Conservation (phyloP, 2,113 vertebrate genomes). For the Cinclus cinclus region DNA sequence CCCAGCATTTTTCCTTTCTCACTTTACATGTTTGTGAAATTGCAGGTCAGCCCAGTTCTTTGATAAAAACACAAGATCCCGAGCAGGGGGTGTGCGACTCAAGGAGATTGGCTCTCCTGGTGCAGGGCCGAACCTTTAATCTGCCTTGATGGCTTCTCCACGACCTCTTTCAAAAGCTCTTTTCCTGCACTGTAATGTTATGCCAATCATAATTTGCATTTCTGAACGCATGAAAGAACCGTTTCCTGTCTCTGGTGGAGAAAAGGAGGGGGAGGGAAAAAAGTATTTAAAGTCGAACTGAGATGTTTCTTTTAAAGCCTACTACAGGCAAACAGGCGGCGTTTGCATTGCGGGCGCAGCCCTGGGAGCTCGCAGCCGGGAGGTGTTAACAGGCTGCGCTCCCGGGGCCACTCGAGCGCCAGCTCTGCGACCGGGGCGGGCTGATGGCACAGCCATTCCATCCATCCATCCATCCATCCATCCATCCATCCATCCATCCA, state of each 20-base stretch:
- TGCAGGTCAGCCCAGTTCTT: not conserved
- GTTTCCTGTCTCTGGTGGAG: slow-evolving; percentile 27
- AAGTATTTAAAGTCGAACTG: not conserved
- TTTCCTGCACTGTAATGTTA: slow-evolving; percentile 9
- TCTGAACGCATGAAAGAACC: not conserved
- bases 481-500: not conserved
- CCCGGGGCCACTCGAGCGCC: not conserved
- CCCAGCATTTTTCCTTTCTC: not conserved
- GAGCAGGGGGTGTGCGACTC: not conserved
- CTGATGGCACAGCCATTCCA: not conserved
- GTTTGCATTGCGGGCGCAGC: not conserved
- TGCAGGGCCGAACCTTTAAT: not conserved
- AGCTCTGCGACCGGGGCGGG: not conserved
- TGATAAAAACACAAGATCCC: not conserved
- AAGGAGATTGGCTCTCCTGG: not conserved
- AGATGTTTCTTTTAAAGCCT: not conserved
- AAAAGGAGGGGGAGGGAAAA: not conserved
- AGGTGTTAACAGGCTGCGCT: not conserved
- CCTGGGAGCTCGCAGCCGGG: not conserved
- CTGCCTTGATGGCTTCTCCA: not conserved
- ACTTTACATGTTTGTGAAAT: not conserved
- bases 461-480: not conserved
- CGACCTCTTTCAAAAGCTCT: slow-evolving; percentile 1
- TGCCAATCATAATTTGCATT: slow-evolving; percentile 46
- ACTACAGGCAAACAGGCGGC: not conserved